Conservation (phyloP, 2,888 invertebrate species). For the Calameuta pallipes region DNA sequence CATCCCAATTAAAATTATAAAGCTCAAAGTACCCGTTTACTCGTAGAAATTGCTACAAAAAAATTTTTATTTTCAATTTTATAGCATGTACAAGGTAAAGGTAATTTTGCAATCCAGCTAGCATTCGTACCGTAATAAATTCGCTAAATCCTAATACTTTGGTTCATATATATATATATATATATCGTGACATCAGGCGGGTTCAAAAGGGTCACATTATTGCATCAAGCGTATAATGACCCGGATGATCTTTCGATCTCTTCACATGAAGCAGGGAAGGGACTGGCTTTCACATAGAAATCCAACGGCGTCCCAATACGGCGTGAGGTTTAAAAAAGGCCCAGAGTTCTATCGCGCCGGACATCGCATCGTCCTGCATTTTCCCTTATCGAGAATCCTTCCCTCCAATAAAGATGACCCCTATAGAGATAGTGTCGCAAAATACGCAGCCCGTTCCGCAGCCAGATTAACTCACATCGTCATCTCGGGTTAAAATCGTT, state of each 20-base stretch:
- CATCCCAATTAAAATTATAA: too few relatives aligned
- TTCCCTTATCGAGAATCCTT: constrained; percentile 53
- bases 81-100: too few relatives aligned
- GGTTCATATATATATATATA: background rate
- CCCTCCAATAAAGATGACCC: constrained; percentile 56
- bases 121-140: background rate
- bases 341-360: constrained; percentile 37
- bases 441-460: constrained; percentile 49
- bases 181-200: background rate
- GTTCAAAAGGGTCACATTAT: background rate
- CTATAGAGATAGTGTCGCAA: constrained; percentile 50
- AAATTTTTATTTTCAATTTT: too few relatives aligned
- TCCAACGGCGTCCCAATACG: background rate
- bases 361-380: constrained; percentile 51
- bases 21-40: too few relatives aligned
- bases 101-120: background rate
- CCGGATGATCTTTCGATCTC: background rate
- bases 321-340: background rate
- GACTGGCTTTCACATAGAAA: background rate
- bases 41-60: too few relatives aligned
- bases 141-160: background rate
- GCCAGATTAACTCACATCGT: constrained; percentile 49
- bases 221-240: background rate
- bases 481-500: constrained; percentile 48
- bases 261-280: background rate